Conservation (phyloP, 2,113 vertebrate genomes). For the Pomatostomus ruficeps region DNA sequence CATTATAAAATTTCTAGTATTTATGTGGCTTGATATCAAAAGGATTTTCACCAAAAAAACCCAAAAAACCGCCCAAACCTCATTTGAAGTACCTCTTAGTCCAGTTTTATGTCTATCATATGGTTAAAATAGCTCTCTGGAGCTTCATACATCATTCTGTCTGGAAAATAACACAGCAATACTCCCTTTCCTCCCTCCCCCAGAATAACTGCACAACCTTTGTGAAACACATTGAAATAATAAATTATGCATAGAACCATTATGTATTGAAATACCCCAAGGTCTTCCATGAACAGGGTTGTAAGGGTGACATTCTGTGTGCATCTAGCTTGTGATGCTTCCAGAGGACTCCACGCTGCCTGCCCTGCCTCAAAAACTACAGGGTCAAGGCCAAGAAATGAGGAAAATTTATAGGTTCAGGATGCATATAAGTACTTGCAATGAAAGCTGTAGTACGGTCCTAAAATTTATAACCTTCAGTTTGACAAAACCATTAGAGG, state of each 20-base stretch:
- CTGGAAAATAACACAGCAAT: neutral
- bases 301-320: accelerated
- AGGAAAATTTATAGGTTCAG: neutral
- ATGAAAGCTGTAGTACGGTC: neutral
- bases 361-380: neutral
- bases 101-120: neutral
- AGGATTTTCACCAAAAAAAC: neutral
- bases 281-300: neutral
- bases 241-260: neutral
- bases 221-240: neutral
- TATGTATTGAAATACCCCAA: neutral
- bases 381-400: neutral
- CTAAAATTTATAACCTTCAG: neutral
- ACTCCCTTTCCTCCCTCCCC: neutral
- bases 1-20: neutral
- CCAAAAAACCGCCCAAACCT: neutral
- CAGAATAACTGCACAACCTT: neutral
- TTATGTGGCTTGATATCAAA: neutral
- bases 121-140: neutral
- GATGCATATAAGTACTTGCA: neutral
- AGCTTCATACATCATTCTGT: neutral
- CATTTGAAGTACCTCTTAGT: neutral
- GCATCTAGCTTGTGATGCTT: neutral
- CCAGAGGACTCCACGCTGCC: neutral
- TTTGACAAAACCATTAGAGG: neutral